Base-by-base conservation (phyloP, 2,888 invertebrate genomes). In the Aleiodes leptofemur region DNA sequence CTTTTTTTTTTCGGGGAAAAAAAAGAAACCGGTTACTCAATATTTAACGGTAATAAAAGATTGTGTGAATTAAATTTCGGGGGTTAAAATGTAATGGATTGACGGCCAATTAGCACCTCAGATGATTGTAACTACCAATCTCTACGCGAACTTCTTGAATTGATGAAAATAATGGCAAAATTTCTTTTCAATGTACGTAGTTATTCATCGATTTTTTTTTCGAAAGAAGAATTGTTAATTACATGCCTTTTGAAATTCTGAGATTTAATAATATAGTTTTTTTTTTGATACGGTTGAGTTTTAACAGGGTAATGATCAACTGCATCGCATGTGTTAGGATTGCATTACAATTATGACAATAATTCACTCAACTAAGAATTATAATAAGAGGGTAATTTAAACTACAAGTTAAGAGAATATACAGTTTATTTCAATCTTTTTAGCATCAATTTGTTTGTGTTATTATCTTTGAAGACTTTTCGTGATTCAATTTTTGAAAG, bases 101-200 rank as follows among this genome's bases (percentile, higher is more conserved):
- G 74, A 34, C 34, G 80, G 81, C 75, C 83, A 82, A 82, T 86
- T 86, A 86, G 80, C 85, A 84, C 86, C 83, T 86, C 79, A 79
- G 69, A 73, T 64, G 69, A 73, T 66, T 69, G 72, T 80, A 82
- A 80, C 83, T 73, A 78, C 79, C 80, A 84, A 85, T 84, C 85
- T 84, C 85, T 82, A 74, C 74, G 78, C 80, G 81, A 81, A 81
- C 80, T 29, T 16, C n/a, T 23, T 14, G 38, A 16, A 34, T 59
- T 23, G 59, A 34, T 59, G 31, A 34, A 64, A 16, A 48, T 43
- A 48, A 48, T 38, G 14, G 43, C 8, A 84, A 84, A 83, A 83
- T 79, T 82, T 80, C 71, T 78, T 79, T 82, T 80, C 71, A 78
- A 77, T 79, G 74, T 79, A 48, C 76, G 69, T 79, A 77, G 59